phyloP scores from a whole-genome alignment of 1,140 invertebrate genomes.

The Psix sp. region DNA sequence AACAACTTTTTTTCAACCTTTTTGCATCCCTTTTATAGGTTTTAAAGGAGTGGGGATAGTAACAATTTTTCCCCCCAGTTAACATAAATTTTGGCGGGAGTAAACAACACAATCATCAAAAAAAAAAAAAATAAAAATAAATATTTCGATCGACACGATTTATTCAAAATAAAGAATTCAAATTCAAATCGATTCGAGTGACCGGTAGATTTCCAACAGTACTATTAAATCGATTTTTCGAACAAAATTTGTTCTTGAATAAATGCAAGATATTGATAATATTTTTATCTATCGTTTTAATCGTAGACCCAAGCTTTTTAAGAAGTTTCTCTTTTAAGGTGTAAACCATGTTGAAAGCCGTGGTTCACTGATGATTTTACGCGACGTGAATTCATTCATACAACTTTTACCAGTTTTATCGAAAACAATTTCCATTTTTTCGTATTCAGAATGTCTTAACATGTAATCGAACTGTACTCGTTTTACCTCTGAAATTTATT shows the following conservation, averaged over 20 bases:
- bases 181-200: no score
- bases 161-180: no score
- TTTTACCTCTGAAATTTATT: conserved; percentile 39
- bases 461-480: conserved; percentile 60
- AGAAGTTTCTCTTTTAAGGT: conserved; percentile 13
- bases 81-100: no score
- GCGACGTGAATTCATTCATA: conserved; percentile 7
- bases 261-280: not conserved
- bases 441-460: conserved; percentile 26
- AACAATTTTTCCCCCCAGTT: no score
- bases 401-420: conserved; percentile 19
- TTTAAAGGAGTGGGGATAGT: no score
- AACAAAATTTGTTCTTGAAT: conserved; percentile 4
- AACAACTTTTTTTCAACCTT: no score
- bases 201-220: no score
- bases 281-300: not conserved
- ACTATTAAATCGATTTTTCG: conserved; percentile 64
- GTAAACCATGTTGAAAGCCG: conserved; percentile 1
- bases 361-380: conserved; percentile 4
- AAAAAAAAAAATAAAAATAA: no score
- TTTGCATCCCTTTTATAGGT: no score
- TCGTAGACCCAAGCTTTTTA: conserved; percentile 9
- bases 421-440: conserved; percentile 27
- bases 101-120: no score
- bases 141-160: no score